A percentile compares a stretch with the other conserved stretches of the same genome.
Conservation (phyloP, 2,888 invertebrate genomes). For the Helicoverpa assulta region DNA sequence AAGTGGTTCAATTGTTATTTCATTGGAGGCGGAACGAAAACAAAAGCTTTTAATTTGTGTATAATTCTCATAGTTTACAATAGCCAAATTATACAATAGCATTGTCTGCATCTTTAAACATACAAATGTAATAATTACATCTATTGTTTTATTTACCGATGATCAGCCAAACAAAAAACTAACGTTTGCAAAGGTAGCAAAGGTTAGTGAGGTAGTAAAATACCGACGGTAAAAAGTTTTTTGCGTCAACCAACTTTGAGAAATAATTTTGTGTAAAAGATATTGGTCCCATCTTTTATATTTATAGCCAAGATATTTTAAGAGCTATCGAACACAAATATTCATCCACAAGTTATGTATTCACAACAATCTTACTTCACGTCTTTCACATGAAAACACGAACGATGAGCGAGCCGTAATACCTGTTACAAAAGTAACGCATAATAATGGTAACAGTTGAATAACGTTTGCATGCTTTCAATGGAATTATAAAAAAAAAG, state of each 20-base stretch:
- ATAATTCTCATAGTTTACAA: constrained; percentile 23
- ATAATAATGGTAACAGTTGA: constrained; percentile 58
- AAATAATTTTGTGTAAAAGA: background rate
- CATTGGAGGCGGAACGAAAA: constrained; percentile 12
- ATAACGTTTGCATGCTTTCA: constrained; percentile 52
- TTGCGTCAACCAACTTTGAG: background rate
- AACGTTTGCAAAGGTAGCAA: background rate
- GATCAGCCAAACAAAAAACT: constrained; percentile 8
- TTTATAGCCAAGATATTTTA: background rate
- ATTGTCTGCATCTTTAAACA: constrained; percentile 31
- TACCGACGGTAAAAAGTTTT: background rate
- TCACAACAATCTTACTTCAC: constrained; percentile 35
- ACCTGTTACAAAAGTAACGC: constrained; percentile 46
- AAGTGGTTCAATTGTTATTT: constrained; percentile 6
- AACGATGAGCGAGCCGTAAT: constrained; percentile 43
- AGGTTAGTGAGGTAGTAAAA: too few relatives aligned
- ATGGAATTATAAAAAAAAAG: constrained; percentile 48
- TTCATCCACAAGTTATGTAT: constrained; percentile 27
- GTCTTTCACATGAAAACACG: constrained; percentile 31
- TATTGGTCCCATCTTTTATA: background rate
- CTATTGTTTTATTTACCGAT: constrained; percentile 30
- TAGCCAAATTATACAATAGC: constrained; percentile 38
- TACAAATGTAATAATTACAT: constrained; percentile 19
- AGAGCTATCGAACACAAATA: constrained; percentile 10
- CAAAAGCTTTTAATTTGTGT: constrained; percentile 18